Evolutionary conservation across 2,797 vertebrate genomes (phyloP).

Genomic region (Diglossa cyanea): DNA sequence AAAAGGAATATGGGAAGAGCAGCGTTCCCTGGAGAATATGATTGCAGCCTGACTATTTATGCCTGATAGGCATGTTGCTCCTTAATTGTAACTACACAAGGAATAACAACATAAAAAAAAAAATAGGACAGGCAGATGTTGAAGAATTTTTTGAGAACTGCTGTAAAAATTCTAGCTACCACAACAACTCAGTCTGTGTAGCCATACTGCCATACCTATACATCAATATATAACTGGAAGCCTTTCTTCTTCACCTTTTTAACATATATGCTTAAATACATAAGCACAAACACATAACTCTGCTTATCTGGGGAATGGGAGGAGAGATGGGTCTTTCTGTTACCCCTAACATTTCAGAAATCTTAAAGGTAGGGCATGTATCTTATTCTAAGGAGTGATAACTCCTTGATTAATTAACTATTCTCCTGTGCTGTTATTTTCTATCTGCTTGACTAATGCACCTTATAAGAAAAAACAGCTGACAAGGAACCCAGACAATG

Average conservation of each 20-base stretch:
- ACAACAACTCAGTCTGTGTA: neutral
- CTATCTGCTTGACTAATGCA: neutral
- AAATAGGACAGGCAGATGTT: neutral
- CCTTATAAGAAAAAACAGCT: neutral
- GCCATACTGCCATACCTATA: neutral
- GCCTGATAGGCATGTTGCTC: constrained; percentile 17
- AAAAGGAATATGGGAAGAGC: neutral
- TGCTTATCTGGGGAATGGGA: neutral
- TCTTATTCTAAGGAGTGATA: neutral
- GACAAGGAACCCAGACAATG: neutral
- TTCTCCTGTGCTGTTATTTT: neutral
- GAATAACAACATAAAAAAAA: neutral
- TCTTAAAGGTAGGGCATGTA: neutral
- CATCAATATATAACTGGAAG: neutral
- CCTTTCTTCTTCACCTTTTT: neutral
- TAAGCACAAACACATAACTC: neutral
- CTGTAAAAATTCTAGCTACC: neutral
- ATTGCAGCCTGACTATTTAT: constrained; percentile 39
- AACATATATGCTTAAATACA: neutral
- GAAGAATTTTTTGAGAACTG: neutral
- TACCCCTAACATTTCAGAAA: neutral
- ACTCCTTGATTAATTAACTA: neutral
- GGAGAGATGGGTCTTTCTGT: neutral
- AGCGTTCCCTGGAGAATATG: neutral
- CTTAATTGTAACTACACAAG: constrained; percentile 31